phyloP scores from a whole-genome alignment of 2,113 vertebrate genomes.

The Balaenoptera acutorostrata region DNA sequence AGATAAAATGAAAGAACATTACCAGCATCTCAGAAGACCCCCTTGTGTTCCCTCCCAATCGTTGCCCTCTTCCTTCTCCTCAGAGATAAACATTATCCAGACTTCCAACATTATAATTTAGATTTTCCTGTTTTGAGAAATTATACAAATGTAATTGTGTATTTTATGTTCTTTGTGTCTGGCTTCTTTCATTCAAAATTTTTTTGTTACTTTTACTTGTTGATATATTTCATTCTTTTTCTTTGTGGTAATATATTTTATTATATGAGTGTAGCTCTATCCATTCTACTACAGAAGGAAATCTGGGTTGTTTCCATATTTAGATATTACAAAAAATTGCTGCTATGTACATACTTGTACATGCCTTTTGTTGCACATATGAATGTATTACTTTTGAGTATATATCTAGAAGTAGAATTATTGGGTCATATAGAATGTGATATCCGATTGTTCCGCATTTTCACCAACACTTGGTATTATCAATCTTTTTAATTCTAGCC shows the following conservation, averaged over 20 bases:
- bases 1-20: not conserved
- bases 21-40: not conserved
- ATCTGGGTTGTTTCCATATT: not conserved
- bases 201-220: not conserved
- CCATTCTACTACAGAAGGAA: conserved; percentile 24
- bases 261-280: not conserved
- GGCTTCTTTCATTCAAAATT: not conserved
- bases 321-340: conserved; percentile 2
- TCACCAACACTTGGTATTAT: not conserved
- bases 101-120: not conserved
- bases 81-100: not conserved
- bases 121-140: conserved; percentile 20
- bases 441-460: not conserved
- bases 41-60: not conserved
- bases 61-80: not conserved
- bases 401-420: not conserved
- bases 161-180: not conserved
- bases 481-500: not conserved
- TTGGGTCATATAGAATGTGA: not conserved
- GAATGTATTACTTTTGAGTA: not conserved
- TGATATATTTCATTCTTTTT: conserved; percentile 32
- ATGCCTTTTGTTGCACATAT: not conserved
- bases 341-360: not conserved
- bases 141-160: not conserved
- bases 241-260: not conserved